Percentiles rank a stretch among this genome's conserved stretches.
Conservation (phyloP, 2,888 invertebrate species). For the Adelphocoris suturalis region DNA sequence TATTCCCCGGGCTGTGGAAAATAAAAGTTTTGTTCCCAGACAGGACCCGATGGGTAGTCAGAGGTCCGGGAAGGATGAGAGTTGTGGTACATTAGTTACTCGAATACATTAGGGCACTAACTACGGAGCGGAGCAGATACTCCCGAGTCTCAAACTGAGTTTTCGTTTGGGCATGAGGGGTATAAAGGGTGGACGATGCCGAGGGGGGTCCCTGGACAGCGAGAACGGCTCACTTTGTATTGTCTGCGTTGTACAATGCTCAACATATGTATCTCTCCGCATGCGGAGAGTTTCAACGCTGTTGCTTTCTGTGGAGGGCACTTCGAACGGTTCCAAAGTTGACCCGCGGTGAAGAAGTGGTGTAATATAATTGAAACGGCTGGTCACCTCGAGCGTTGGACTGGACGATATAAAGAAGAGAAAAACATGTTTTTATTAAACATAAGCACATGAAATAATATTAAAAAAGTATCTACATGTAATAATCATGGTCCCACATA, state of each 20-base stretch:
- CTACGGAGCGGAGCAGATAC: not conserved
- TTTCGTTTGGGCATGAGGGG: not conserved
- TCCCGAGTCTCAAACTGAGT: not conserved
- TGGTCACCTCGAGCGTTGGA: too few species aligned
- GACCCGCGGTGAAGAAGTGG: too few species aligned
- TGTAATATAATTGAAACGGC: too few species aligned
- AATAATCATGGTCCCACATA: too few species aligned
- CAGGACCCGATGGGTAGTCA: not conserved
- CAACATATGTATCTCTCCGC: constrained; percentile 36
- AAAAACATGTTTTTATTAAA: too few species aligned
- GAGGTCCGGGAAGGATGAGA: not conserved
- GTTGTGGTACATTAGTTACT: constrained; percentile 26
- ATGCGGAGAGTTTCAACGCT: not conserved
- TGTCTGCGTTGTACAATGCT: constrained; percentile 24
- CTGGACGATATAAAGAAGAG: too few species aligned
- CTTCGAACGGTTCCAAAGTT: not conserved
- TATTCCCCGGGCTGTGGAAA: not conserved
- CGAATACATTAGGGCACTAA: constrained; percentile 37
- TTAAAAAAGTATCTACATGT: too few species aligned
- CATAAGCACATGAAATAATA: too few species aligned
- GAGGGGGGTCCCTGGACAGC: not conserved
- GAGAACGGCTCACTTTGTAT: constrained; percentile 11
- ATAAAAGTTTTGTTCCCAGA: constrained; percentile 9
- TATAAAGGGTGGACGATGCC: not conserved
- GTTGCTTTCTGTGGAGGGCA: not conserved